Conservation (phyloP, 2,888 invertebrate species). For the Prosopocoilus inquinatus region DNA sequence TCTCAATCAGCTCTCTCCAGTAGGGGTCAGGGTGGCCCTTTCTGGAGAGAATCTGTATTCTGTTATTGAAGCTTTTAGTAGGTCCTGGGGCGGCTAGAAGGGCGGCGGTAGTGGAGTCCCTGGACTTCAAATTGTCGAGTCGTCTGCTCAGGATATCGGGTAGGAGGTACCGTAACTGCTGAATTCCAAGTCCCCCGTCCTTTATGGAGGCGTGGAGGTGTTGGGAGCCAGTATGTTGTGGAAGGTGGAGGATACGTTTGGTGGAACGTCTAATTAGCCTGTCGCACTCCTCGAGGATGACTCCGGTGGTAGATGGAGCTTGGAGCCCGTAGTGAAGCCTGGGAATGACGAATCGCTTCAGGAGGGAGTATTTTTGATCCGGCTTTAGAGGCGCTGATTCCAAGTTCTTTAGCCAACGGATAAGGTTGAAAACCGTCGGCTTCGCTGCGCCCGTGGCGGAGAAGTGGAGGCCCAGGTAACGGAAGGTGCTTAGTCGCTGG, state of each 20-base stretch:
- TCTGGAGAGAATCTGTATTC: constrained; percentile 4
- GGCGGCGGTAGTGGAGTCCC: neutral
- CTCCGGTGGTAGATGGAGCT: constrained; percentile 28
- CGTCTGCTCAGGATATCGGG: constrained; percentile 21
- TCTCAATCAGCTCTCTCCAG: constrained; percentile 10
- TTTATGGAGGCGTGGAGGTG: constrained; percentile 18
- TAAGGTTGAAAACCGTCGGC: constrained; percentile 15
- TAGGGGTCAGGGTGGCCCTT: neutral
- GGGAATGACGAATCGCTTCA: constrained; percentile 41
- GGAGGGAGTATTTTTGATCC: constrained; percentile 40
- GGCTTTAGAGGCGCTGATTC: constrained; percentile 42
- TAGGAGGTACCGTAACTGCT: constrained; percentile 21
- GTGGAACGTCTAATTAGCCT: constrained; percentile 33
- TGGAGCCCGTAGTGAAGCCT: constrained; percentile 41
- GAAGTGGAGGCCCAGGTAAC: constrained; percentile 37
- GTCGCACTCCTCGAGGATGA: constrained; percentile 36
- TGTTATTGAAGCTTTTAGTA: neutral
- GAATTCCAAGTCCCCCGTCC: constrained; percentile 35
- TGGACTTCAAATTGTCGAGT: constrained; percentile 2
- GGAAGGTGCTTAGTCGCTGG: constrained; percentile 6
- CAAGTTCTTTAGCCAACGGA: constrained; percentile 31
- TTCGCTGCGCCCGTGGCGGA: constrained; percentile 26
- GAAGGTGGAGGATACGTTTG: constrained; percentile 35
- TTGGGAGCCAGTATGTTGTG: constrained; percentile 28
- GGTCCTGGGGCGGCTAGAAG: neutral